These are phyloP conservation scores for Drosophila anceps DNA, from an alignment of 2,888 invertebrate species.

Conservation along the genomic window DNA sequence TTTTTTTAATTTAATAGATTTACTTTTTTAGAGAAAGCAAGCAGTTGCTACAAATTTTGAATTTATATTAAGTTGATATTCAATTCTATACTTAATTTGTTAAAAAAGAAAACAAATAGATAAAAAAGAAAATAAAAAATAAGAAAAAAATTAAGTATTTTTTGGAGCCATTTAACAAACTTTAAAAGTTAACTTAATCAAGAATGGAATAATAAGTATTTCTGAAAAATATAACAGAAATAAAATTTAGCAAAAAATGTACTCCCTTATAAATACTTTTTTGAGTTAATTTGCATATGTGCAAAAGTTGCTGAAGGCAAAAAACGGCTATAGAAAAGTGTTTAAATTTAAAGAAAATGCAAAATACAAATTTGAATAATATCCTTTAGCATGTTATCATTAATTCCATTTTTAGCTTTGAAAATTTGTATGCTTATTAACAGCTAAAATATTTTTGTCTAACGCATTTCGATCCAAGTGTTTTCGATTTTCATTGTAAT, in stretches of 20 bases:
- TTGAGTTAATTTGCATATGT: background rate
- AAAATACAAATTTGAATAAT: background rate
- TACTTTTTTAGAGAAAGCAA: no score
- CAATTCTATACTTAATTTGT: background rate
- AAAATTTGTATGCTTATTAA: background rate
- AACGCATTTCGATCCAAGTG: background rate
- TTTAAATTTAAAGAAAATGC: background rate
- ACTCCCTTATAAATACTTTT: background rate
- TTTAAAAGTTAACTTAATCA: background rate
- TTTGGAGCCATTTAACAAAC: background rate
- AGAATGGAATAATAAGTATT: background rate
- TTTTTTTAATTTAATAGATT: no score
- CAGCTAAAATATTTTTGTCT: background rate
- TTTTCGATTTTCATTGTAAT: slow-evolving; percentile 7
- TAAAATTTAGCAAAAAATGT: background rate
- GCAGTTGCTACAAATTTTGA: no score
- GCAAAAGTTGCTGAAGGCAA: background rate
- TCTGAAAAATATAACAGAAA: background rate
- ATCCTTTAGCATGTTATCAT: background rate
- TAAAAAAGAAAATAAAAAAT: background rate
- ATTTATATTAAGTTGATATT: background rate
- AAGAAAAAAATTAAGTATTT: background rate
- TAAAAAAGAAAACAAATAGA: background rate
- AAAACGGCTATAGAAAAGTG: background rate
- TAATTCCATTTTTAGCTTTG: background rate